phyloP scores from a whole-genome alignment of 2,888 invertebrate species.

The Fissipunctia ypsillon region DNA sequence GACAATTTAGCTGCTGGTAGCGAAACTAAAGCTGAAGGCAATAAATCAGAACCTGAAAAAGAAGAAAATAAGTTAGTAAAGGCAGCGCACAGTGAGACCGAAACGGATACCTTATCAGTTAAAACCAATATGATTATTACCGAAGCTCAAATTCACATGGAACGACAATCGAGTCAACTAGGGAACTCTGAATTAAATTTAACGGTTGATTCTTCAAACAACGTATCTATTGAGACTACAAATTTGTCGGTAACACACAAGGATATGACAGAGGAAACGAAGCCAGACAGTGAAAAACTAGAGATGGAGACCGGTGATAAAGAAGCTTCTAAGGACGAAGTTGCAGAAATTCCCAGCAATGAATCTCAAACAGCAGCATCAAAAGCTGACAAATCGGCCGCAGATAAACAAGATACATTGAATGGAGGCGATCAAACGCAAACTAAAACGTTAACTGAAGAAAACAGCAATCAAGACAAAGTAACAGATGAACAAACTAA shows the following conservation, averaged over 20 bases:
- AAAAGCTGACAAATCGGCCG: slow-evolving; percentile 8
- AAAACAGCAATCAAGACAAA: slow-evolving; percentile 24
- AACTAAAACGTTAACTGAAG: slow-evolving; percentile 37
- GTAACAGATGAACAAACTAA: slow-evolving; percentile 19
- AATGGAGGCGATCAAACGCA: slow-evolving; percentile 33
- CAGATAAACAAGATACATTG: slow-evolving; percentile 29
- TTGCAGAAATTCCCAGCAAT: slow-evolving; percentile 41
- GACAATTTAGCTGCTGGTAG: slow-evolving; percentile 63
- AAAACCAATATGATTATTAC: slow-evolving; percentile 89
- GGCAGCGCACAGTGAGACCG: slow-evolving; percentile 84
- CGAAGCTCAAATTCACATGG: slow-evolving; percentile 89
- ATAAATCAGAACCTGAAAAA: slow-evolving; percentile 76
- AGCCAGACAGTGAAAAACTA: slow-evolving; percentile 65
- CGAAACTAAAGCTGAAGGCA: slow-evolving; percentile 65
- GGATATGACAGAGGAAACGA: slow-evolving; percentile 75
- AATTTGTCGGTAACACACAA: slow-evolving; percentile 84
- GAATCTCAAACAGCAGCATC: slow-evolving; percentile 44
- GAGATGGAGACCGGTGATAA: slow-evolving; percentile 54
- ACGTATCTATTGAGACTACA: slow-evolving; percentile 85
- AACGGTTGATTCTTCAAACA: slow-evolving; percentile 85
- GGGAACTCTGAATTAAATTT: slow-evolving; percentile 87
- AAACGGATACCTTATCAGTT: slow-evolving; percentile 87
- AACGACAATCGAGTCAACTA: slow-evolving; percentile 84
- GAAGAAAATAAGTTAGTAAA: slow-evolving; percentile 75
- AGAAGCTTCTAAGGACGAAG: slow-evolving; percentile 42